A percentile compares a stretch with the other conserved stretches of the same genome.
phyloP scores from a whole-genome alignment of 2,113 vertebrate genomes.

The Seriola quinqueradiata region DNA sequence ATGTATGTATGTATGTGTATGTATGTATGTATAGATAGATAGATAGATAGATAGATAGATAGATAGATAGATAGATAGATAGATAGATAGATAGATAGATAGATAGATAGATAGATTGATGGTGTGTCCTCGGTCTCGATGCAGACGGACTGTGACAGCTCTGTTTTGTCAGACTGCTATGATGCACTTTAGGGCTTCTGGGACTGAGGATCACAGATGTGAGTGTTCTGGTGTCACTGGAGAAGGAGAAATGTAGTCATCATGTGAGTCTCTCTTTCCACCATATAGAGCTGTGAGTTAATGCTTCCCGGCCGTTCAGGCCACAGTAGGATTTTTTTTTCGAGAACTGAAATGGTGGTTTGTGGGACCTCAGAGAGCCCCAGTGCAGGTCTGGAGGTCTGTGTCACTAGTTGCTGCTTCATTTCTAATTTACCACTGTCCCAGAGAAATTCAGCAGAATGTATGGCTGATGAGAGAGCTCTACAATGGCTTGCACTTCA shows the following conservation, averaged over 20 bases:
- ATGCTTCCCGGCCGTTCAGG: slow-evolving; percentile 30
- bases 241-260: slow-evolving; percentile 67
- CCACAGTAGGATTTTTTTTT: slow-evolving; percentile 69
- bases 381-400: slow-evolving; percentile 38
- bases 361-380: slow-evolving; percentile 56
- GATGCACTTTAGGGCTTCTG: slow-evolving; percentile 67
- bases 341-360: slow-evolving; percentile 59
- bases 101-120: slow-evolving; percentile 10
- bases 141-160: slow-evolving; percentile 63
- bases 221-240: slow-evolving; percentile 60
- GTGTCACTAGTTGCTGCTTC: slow-evolving; percentile 58
- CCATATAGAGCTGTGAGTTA: slow-evolving; percentile 42
- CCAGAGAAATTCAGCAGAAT: slow-evolving; percentile 52
- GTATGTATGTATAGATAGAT: neutral
- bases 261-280: slow-evolving; percentile 39
- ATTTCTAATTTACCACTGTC: slow-evolving; percentile 73
- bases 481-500: slow-evolving; percentile 2
- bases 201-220: slow-evolving; percentile 55
- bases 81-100: neutral
- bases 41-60: slow-evolving; percentile 14
- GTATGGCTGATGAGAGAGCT: slow-evolving; percentile 60
- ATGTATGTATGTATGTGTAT: neutral
- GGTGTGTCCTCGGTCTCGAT: slow-evolving; percentile 20
- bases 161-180: slow-evolving; percentile 66
- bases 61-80: neutral